These are phyloP conservation scores for Belonocnema kinseyi DNA, from an alignment of 1,140 invertebrate species.

Conservation along the genomic window DNA sequence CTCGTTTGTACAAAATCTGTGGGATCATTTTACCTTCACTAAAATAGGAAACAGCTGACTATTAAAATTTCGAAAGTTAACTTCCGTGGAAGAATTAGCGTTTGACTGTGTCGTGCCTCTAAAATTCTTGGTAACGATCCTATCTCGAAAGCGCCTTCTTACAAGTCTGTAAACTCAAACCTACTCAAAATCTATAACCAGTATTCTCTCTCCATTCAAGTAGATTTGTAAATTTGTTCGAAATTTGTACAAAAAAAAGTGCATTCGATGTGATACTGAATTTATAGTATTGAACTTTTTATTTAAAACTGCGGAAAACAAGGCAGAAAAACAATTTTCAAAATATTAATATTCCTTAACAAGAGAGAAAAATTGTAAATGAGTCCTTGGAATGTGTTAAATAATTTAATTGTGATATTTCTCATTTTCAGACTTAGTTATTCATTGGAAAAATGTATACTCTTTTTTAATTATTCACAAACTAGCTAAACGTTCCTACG, in stretches of 20 bases:
- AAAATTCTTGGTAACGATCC: conserved; percentile 17
- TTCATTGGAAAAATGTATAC: too few species aligned
- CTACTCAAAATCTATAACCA: conserved; percentile 1
- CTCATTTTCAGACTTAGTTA: too few species aligned
- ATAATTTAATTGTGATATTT: too few species aligned
- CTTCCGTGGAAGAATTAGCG: conserved; percentile 11
- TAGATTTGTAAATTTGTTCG: neutral
- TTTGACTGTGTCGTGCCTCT: conserved; percentile 25
- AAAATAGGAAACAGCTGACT: neutral
- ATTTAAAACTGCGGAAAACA: neutral
- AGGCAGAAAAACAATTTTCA: neutral
- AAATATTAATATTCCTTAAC: too few species aligned
- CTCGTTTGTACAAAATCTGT: too few species aligned
- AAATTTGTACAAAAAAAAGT: conserved; percentile 16
- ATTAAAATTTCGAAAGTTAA: conserved; percentile 12
- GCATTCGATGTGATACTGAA: conserved; percentile 20
- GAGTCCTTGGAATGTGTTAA: too few species aligned
- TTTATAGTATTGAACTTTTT: neutral
- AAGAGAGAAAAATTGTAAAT: too few species aligned
- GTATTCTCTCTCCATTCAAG: conserved; percentile 21
- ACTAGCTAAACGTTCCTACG: neutral
- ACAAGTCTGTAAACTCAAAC: conserved; percentile 13
- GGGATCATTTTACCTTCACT: neutral
- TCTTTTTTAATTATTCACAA: too few species aligned
- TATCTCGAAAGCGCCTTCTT: conserved; percentile 23